A percentile compares a stretch with the other conserved stretches of the same genome.
Conservation (phyloP, 2,797 vertebrate genomes). For the Ciconia nigra region DNA sequence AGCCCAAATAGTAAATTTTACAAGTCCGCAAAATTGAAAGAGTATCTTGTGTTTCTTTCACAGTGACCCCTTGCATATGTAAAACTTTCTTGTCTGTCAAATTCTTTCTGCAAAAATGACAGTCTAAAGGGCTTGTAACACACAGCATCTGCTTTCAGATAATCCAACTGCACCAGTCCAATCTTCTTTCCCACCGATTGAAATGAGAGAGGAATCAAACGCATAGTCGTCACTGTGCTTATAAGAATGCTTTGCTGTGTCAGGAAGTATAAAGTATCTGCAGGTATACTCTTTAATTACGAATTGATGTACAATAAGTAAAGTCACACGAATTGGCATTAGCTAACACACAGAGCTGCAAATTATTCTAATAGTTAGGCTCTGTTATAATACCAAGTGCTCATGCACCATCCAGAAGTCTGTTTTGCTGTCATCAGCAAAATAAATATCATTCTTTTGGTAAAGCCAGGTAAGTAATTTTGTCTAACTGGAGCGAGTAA, state of each 20-base stretch:
- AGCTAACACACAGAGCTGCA: background rate
- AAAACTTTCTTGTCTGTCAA: background rate
- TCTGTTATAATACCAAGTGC: background rate
- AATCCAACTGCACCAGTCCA: background rate
- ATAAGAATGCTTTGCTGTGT: background rate
- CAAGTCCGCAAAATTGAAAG: background rate
- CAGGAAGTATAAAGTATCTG: background rate
- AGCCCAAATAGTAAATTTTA: background rate
- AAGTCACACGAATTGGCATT: background rate
- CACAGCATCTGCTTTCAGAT: background rate
- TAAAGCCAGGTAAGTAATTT: conserved; percentile 56
- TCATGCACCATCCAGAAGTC: background rate
- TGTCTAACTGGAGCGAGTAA: background rate
- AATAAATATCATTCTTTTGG: conserved; percentile 61
- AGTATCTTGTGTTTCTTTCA: background rate
- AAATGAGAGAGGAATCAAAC: background rate
- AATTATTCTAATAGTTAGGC: background rate
- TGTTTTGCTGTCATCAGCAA: conserved; percentile 24
- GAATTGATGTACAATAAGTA: background rate
- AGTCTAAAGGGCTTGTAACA: background rate
- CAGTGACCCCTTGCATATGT: background rate
- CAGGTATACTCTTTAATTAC: background rate
- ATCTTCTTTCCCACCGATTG: background rate
- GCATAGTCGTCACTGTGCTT: background rate
- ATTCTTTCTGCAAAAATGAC: background rate